These are phyloP conservation scores for Chaetogeoica ovagalla DNA, from an alignment of 2,888 invertebrate species.

Conservation along the genomic window DNA sequence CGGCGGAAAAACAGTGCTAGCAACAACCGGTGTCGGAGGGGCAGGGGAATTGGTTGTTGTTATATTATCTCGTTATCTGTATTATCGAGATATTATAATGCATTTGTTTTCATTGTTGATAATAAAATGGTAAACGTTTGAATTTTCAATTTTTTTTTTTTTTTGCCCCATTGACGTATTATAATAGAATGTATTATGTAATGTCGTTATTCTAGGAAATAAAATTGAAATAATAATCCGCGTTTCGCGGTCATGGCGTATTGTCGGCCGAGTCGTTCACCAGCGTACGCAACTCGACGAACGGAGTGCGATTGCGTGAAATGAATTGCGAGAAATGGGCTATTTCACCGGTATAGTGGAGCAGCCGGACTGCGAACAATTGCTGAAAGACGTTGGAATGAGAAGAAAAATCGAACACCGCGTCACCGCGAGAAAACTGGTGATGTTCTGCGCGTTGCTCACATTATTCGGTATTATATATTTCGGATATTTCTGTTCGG, in stretches of 20 bases:
- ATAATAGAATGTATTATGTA: no score
- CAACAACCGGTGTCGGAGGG: neutral
- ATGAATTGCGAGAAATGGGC: constrained; percentile 31
- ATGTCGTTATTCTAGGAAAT: neutral
- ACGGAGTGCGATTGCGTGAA: neutral
- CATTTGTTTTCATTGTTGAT: no score
- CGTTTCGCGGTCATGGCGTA: no score
- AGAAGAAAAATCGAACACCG: constrained; percentile 51
- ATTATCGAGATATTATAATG: no score
- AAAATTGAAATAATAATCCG: neutral
- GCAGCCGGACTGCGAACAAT: neutral
- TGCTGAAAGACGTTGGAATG: constrained; percentile 35
- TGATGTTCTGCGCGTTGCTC: constrained; percentile 58
- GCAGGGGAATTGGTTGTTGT: neutral
- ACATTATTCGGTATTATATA: constrained; percentile 85
- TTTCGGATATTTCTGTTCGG: constrained; percentile 87
- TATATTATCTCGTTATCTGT: no score
- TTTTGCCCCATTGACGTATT: neutral
- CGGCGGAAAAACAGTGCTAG: neutral
- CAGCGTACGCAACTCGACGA: neutral
- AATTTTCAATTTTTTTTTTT: no score
- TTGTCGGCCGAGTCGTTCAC: neutral
- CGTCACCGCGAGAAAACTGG: constrained; percentile 47
- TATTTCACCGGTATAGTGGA: neutral
- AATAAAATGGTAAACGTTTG: no score